Evolutionary conservation across 2,113 vertebrate species (phyloP), one percentile per base, ranked within the genome.

Genomic region (Pungitius pungitius): DNA sequence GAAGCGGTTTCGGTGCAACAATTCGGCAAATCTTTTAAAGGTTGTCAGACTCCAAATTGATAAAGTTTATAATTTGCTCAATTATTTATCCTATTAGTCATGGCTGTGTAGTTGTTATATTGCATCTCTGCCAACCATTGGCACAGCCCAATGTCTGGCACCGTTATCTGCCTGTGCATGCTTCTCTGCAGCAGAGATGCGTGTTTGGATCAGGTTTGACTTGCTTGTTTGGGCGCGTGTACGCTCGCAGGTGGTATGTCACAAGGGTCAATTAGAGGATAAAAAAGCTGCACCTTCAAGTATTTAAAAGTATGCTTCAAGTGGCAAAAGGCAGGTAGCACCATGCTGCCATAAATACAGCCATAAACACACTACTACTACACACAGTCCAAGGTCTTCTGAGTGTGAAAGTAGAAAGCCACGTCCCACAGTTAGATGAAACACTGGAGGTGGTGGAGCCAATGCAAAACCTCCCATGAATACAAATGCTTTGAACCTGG

Each of bases 381-480:
- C n/a, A 78, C 75, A 81, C 77, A 81, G 80, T 81, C 80, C 84
- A 90, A 88, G 85, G 84, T 87, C 87, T 82, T 88, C 65, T 72
- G 83, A 85, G 87, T 81, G 73, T 82, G 74, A 87, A 85, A 88
- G 86, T 70, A 89, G 77, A 89, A 83, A 87, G 80, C 82, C 80
- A 87, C 74, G 77, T 88, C 83, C 86, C 85, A 82, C 85, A 84
- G 88, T 87, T 74, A 89, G 88, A 88, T 85, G 87, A 81, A 91
- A 80, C 88, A 89, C 91, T 92, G 92, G 91, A 91, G 92, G 90
- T 91, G 88, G 89, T 86, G 85, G 71, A 92, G 87, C 87, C 87
- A 81, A 90, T 90, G 91, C 89, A 91, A 93, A 92, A 91, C 83
- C 88, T 80, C 81, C 77, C 66, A 92, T 92, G 90, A 93, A 93